Conservation (phyloP, 23 tunicate species). For the Ascidia mentula region DNA sequence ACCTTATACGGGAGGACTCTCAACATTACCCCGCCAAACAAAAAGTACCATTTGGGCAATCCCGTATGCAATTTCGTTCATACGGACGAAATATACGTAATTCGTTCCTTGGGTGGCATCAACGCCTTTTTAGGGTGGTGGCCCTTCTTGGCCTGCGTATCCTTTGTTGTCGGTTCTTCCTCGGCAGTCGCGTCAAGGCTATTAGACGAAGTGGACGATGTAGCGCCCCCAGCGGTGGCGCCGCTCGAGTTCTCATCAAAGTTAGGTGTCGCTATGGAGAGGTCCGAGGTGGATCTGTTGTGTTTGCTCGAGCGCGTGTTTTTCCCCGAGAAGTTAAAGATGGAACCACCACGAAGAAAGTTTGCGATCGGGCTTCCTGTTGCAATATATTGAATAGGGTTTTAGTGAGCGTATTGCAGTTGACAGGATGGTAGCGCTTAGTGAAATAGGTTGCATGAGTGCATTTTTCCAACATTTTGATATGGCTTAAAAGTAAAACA, state of each 20-base stretch:
- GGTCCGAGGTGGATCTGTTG: conserved; percentile 55
- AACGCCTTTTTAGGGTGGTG: conserved; percentile 20
- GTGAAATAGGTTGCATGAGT: too few relatives aligned
- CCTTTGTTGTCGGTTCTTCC: not conserved
- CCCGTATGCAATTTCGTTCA: not conserved
- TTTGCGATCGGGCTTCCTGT: conserved; percentile 50
- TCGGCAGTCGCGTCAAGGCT: not conserved
- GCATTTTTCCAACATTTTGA: too few relatives aligned
- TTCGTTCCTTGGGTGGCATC: conserved; percentile 61
- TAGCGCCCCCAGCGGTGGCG: conserved; percentile 2
- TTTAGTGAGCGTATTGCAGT: too few relatives aligned
- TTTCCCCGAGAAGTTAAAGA: conserved; percentile 21
- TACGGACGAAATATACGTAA: conserved; percentile 62
- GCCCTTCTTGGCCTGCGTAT: conserved; percentile 8
- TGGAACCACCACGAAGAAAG: conserved; percentile 39
- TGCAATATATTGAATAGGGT: too few relatives aligned
- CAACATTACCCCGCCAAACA: too few relatives aligned
- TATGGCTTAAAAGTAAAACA: too few relatives aligned
- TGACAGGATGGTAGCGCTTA: too few relatives aligned
- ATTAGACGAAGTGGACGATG: conserved; percentile 16
- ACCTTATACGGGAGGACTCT: too few relatives aligned
- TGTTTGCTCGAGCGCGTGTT: conserved; percentile 19
- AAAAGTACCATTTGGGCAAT: too few relatives aligned
- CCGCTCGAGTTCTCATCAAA: conserved; percentile 17
- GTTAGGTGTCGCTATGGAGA: conserved; percentile 48